phyloP scores from a whole-genome alignment of 2,797 vertebrate species.

The Cyprinella venusta region DNA sequence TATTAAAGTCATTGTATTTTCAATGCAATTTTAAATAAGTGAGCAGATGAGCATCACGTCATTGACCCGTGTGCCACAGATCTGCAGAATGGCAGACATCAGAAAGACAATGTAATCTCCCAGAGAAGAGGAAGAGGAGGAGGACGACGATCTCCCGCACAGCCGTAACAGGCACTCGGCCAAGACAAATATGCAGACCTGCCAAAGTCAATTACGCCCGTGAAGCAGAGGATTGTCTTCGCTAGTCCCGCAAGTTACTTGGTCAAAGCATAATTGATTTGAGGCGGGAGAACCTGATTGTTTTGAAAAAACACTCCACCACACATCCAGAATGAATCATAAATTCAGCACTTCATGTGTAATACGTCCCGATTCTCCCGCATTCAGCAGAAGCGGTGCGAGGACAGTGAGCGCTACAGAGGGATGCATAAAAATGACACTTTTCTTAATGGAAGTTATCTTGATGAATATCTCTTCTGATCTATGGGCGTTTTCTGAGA shows the following conservation, averaged over 20 bases:
- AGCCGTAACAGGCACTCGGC: slow-evolving; percentile 61
- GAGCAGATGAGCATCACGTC: not conserved
- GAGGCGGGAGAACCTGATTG: slow-evolving; percentile 46
- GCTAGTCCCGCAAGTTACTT: slow-evolving; percentile 56
- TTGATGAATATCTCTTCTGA: slow-evolving; percentile 57
- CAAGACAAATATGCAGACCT: slow-evolving; percentile 59
- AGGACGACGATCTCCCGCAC: slow-evolving; percentile 67
- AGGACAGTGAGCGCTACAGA: slow-evolving; percentile 14
- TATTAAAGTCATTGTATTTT: not conserved
- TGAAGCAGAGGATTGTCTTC: slow-evolving; percentile 57
- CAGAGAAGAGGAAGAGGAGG: slow-evolving; percentile 55
- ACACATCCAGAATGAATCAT: slow-evolving; percentile 40
- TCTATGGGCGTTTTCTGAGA: slow-evolving; percentile 50
- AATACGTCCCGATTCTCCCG: slow-evolving; percentile 21
- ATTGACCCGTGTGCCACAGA: slow-evolving; percentile 32
- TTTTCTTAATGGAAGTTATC: slow-evolving; percentile 51
- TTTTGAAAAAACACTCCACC: slow-evolving; percentile 51
- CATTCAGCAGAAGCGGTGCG: slow-evolving; percentile 25
- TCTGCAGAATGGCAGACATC: slow-evolving; percentile 57
- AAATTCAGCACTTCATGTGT: slow-evolving; percentile 36
- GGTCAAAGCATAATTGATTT: slow-evolving; percentile 59
- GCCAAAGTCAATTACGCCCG: slow-evolving; percentile 58
- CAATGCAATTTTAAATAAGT: not conserved
- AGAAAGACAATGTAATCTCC: slow-evolving; percentile 58
- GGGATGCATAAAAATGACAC: slow-evolving; percentile 39